These are phyloP conservation scores for Nesoenas mayeri DNA, from an alignment of 2,113 vertebrate species.

Conservation along the genomic window DNA sequence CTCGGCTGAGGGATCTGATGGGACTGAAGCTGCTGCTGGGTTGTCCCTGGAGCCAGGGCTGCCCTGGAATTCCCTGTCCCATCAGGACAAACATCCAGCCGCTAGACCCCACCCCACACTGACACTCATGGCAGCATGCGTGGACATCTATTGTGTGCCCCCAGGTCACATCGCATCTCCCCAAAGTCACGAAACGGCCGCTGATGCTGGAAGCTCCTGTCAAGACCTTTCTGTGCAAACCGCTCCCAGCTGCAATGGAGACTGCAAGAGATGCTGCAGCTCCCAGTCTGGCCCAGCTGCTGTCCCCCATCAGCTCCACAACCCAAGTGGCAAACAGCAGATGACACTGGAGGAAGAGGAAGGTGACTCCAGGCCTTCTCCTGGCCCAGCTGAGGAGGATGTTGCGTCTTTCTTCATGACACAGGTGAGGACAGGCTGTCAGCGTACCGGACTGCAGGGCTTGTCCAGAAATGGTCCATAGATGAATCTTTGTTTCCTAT, in stretches of 20 bases:
- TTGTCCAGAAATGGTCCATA: neutral
- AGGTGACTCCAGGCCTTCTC: neutral
- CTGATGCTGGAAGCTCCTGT: neutral
- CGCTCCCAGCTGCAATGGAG: neutral
- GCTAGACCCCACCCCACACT: fast-evolving
- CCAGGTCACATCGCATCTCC: slow-evolving; percentile 70
- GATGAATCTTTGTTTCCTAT: neutral
- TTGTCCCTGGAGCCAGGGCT: neutral
- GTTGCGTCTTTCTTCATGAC: slow-evolving; percentile 81
- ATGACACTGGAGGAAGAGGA: neutral
- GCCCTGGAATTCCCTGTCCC: neutral
- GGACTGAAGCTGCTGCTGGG: neutral
- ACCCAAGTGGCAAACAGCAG: neutral
- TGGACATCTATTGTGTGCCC: fast-evolving
- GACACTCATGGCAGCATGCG: fast-evolving
- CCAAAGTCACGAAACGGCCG: slow-evolving; percentile 67
- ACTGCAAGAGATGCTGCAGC: neutral
- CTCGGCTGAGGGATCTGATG: neutral
- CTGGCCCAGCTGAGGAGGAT: neutral
- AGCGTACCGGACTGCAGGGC: neutral
- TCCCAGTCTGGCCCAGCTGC: neutral
- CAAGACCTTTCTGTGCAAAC: neutral
- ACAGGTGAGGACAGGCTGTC: slow-evolving; percentile 71
- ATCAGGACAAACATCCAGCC: neutral
- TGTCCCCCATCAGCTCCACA: neutral